phyloP scores from a whole-genome alignment of 2,797 vertebrate genomes.

The Sebastes taczanowskii region DNA sequence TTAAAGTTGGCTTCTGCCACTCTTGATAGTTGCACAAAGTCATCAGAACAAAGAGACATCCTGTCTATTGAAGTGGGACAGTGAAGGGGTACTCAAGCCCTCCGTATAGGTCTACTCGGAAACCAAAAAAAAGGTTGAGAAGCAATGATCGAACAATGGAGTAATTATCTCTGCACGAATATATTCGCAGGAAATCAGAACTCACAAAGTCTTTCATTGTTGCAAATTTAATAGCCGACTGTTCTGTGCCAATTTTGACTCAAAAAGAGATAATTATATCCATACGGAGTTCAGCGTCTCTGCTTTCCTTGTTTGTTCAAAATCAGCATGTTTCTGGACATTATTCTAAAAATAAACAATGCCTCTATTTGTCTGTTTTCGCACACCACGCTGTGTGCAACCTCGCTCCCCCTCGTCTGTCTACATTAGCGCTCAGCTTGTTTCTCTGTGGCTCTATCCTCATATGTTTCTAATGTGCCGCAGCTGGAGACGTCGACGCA shows the following conservation, averaged over 20 bases:
- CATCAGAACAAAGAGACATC: background rate
- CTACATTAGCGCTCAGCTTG: slow-evolving; percentile 14
- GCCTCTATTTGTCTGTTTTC: slow-evolving; percentile 2
- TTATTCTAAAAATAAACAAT: slow-evolving; percentile 15
- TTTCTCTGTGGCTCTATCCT: slow-evolving; percentile 38
- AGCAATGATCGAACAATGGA: background rate
- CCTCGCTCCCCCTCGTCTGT: background rate
- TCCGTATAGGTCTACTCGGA: background rate
- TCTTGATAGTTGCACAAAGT: background rate
- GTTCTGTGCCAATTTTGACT: slow-evolving; percentile 14
- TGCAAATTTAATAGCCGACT: background rate
- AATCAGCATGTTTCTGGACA: slow-evolving; percentile 18
- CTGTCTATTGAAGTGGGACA: background rate
- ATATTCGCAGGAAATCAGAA: slow-evolving; percentile 14
- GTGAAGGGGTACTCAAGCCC: background rate
- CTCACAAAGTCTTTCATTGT: background rate
- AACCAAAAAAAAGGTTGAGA: background rate
- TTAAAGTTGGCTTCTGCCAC: background rate
- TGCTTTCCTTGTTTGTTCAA: slow-evolving; percentile 5
- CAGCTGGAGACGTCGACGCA: slow-evolving; percentile 77
- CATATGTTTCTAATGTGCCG: slow-evolving; percentile 53
- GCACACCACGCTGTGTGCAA: background rate
- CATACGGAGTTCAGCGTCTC: slow-evolving; percentile 2
- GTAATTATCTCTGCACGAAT: background rate
- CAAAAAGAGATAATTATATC: background rate